Conservation (phyloP, 2,113 vertebrate genomes). For the Enhydra lutris region DNA sequence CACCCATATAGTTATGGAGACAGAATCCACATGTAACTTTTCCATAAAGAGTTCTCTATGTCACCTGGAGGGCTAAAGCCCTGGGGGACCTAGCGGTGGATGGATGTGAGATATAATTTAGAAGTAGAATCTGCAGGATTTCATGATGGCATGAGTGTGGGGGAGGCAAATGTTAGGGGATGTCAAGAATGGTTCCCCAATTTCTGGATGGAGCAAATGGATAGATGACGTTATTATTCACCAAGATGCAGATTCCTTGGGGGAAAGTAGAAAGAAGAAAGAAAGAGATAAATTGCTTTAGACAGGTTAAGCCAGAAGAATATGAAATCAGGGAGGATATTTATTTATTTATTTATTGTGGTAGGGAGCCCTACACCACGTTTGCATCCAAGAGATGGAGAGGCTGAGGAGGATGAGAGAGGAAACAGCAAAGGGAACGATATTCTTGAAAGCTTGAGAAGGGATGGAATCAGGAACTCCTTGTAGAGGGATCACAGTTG, state of each 20-base stretch:
- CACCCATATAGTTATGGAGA: neutral
- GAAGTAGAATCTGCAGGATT: neutral
- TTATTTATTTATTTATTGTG: neutral
- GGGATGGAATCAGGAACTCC: neutral
- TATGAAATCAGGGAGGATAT: neutral
- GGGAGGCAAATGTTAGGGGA: neutral
- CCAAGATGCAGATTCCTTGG: no score
- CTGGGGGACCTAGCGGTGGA: no score
- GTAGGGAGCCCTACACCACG: neutral
- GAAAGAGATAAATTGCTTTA: neutral
- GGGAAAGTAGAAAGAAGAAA: neutral
- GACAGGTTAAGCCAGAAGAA: neutral
- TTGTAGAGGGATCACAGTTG: fast-evolving
- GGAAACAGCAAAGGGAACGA: neutral
- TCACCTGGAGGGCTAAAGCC: neutral
- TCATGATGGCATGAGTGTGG: neutral
- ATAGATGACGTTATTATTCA: neutral
- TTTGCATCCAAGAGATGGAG: neutral
- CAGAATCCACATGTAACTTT: neutral
- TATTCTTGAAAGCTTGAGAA: neutral
- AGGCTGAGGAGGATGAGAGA: neutral
- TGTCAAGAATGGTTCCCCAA: neutral
- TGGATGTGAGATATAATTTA: neutral
- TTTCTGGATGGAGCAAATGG: neutral
- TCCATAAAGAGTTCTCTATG: neutral